These are phyloP conservation scores for Odocoileus virginianus DNA, from an alignment of 2,113 vertebrate genomes.

Conservation along the genomic window DNA sequence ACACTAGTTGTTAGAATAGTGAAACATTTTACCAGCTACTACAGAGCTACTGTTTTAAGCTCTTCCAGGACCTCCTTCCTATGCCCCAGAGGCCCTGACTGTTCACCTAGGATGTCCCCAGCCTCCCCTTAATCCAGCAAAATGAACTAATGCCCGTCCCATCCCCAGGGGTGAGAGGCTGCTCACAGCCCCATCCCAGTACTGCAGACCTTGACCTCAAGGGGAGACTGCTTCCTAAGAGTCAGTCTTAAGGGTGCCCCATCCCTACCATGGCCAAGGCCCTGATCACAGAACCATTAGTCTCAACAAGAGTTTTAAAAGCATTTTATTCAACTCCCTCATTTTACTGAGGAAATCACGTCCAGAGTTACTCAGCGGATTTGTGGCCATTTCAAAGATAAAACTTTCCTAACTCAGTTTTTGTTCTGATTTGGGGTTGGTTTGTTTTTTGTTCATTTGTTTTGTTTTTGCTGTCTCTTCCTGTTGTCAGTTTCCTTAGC, in stretches of 20 bases:
- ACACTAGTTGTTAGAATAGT: background rate
- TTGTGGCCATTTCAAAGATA: background rate
- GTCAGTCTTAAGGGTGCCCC: background rate
- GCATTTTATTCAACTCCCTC: background rate
- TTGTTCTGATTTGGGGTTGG: background rate
- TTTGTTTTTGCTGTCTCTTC: background rate
- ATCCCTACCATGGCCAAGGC: background rate
- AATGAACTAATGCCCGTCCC: background rate
- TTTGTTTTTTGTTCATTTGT: background rate
- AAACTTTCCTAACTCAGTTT: background rate
- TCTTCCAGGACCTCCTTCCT: background rate
- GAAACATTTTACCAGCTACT: background rate
- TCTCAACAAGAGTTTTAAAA: background rate
- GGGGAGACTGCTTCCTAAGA: background rate
- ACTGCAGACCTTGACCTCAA: background rate
- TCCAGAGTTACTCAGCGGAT: background rate
- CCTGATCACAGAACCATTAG: background rate
- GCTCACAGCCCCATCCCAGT: background rate
- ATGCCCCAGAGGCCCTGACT: background rate
- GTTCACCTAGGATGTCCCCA: background rate
- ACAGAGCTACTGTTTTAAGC: background rate
- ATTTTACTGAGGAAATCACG: conserved; percentile 5
- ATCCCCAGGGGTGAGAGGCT: no score
- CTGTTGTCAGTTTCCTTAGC: conserved; percentile 7
- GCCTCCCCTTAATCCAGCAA: background rate